phyloP scores from a whole-genome alignment of 2,888 invertebrate species.

The Atherix ibis region DNA sequence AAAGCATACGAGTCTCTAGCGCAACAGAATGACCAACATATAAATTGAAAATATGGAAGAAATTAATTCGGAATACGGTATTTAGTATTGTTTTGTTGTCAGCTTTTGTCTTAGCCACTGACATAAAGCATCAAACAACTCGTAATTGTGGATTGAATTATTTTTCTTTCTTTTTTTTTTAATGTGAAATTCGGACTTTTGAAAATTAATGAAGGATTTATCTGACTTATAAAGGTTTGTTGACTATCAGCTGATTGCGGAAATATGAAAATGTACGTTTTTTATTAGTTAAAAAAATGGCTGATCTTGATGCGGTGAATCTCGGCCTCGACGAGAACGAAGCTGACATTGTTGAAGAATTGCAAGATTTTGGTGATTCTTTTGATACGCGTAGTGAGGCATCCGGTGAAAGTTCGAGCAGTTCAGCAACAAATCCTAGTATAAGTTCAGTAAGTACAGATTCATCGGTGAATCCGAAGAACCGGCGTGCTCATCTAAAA shows the following conservation, averaged over 20 bases:
- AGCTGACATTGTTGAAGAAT: conserved; percentile 62
- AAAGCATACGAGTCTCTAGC: too few relatives aligned
- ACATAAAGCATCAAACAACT: too few relatives aligned
- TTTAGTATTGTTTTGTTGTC: too few relatives aligned
- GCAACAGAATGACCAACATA: too few relatives aligned
- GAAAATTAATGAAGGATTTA: conserved; percentile 16
- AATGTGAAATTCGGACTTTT: too few relatives aligned
- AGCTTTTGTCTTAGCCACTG: too few relatives aligned
- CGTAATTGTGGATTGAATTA: too few relatives aligned
- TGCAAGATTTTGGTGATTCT: conserved; percentile 48
- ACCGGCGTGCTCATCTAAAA: conserved; percentile 41
- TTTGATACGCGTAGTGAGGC: conserved; percentile 83
- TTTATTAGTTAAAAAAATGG: conserved; percentile 26
- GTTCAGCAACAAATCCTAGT: conserved; percentile 54
- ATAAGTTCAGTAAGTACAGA: conserved; percentile 65
- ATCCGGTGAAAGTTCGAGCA: conserved; percentile 58
- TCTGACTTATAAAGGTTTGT: conserved; percentile 12
- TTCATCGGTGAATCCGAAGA: conserved; percentile 40
- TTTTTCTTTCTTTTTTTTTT: too few relatives aligned
- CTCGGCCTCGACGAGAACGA: conserved; percentile 49
- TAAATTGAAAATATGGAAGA: too few relatives aligned
- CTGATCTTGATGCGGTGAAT: conserved; percentile 42
- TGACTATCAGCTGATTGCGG: not conserved
- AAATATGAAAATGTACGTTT: not conserved
- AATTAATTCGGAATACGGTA: too few relatives aligned